phyloP scores from a whole-genome alignment of 2,797 vertebrate species.

The Alectoris magna region DNA sequence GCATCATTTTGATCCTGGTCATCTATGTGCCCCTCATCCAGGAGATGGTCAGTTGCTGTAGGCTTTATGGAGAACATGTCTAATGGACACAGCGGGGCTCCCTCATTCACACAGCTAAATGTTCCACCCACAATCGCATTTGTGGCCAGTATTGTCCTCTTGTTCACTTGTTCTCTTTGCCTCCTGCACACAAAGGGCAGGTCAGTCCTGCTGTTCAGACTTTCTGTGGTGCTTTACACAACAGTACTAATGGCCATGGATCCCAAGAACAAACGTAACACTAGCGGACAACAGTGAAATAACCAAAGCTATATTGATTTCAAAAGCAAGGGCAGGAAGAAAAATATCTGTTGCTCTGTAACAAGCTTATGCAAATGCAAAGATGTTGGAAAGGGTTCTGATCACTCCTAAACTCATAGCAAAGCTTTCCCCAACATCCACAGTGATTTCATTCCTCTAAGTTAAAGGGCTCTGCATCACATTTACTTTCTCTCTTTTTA shows the following conservation, averaged over 20 bases:
- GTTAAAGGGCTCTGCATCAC: conserved; percentile 38
- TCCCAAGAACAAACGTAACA: not conserved
- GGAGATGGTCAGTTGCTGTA: accelerated
- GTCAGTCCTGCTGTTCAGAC: not conserved
- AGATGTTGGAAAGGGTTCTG: not conserved
- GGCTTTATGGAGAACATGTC: not conserved
- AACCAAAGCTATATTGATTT: not conserved
- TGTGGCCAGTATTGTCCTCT: not conserved
- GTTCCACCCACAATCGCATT: not conserved
- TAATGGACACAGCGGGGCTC: not conserved
- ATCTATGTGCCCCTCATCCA: not conserved
- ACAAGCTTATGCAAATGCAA: accelerated
- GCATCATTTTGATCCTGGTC: not conserved
- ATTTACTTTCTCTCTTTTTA: conserved; percentile 36
- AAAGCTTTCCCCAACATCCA: not conserved
- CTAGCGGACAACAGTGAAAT: accelerated
- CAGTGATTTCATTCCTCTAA: not conserved
- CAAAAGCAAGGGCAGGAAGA: not conserved
- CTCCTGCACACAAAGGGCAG: not conserved
- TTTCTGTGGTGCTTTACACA: not conserved
- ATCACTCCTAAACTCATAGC: not conserved
- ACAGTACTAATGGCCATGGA: not conserved
- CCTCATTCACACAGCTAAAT: not conserved
- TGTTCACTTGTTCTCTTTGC: not conserved
- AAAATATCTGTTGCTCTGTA: not conserved